Percentiles rank a stretch among this genome's conserved stretches.
phyloP scores from a whole-genome alignment of 2,888 invertebrate species.

The Ormia ochracea region DNA sequence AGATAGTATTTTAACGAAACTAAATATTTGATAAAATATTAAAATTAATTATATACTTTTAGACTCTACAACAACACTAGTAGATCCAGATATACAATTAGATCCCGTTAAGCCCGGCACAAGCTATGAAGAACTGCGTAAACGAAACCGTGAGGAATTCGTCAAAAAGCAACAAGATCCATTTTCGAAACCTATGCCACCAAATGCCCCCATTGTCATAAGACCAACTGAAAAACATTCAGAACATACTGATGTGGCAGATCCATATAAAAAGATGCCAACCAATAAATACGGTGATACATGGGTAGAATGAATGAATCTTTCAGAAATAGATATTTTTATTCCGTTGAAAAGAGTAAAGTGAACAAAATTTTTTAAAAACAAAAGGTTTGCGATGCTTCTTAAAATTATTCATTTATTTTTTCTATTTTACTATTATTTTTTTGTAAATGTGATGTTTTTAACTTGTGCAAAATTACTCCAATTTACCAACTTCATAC shows the following conservation, averaged over 20 bases:
- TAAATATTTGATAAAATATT: background rate
- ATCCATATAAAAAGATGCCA: slow-evolving; percentile 29
- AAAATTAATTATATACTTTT: background rate
- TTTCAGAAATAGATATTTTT: background rate
- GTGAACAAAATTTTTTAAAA: slow-evolving; percentile 48
- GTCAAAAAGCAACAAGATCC: slow-evolving; percentile 70
- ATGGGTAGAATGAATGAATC: slow-evolving; percentile 71
- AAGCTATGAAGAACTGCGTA: slow-evolving; percentile 85
- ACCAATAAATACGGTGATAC: slow-evolving; percentile 76
- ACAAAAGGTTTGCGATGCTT: slow-evolving; percentile 50
- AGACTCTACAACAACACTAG: slow-evolving; percentile 74
- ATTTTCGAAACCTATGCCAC: slow-evolving; percentile 67
- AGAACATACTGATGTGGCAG: background rate
- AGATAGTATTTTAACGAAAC: slow-evolving; percentile 77
- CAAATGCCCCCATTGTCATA: slow-evolving; percentile 66
- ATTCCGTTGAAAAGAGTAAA: background rate
- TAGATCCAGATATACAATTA: slow-evolving; percentile 77
- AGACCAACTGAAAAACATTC: slow-evolving; percentile 33
- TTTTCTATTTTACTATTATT: background rate
- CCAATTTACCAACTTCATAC: slow-evolving; percentile 80
- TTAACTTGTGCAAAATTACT: slow-evolving; percentile 40
- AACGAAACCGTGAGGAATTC: slow-evolving; percentile 83
- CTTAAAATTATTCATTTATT: background rate
- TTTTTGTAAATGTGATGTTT: slow-evolving; percentile 24
- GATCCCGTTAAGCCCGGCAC: slow-evolving; percentile 77